Evolutionary conservation across 1,140 invertebrate genomes (phyloP).

Genomic region (Leptonema lineaticorne): DNA sequence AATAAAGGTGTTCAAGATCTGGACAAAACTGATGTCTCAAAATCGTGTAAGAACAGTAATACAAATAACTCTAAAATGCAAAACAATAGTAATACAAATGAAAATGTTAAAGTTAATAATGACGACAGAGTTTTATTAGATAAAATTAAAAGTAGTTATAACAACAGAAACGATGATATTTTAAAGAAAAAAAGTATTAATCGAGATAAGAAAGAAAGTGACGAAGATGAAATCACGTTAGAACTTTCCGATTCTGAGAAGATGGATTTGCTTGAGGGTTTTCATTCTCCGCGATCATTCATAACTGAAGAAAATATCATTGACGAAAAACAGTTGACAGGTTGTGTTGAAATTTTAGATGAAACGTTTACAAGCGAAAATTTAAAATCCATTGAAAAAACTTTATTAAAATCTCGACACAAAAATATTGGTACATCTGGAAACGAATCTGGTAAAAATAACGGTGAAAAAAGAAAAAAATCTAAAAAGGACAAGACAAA

Average conservation of each 20-base stretch:
- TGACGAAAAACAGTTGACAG: not conserved
- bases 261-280: constrained; percentile 54
- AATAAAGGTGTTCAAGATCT: too few species aligned
- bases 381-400: not conserved
- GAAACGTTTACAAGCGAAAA: not conserved
- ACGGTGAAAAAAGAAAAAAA: not conserved
- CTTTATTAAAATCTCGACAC: not conserved
- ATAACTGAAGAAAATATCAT: constrained; percentile 44
- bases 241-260: constrained; percentile 55
- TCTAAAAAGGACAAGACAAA: not conserved
- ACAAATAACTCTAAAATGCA: too few species aligned
- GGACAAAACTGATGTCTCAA: not conserved
- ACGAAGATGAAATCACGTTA: constrained; percentile 51
- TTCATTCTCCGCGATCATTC: constrained; percentile 40
- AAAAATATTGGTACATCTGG: not conserved
- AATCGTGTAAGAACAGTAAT: not conserved
- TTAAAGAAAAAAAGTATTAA: constrained; percentile 45
- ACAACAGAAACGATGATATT: constrained; percentile 41
- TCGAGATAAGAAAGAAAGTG: constrained; percentile 43
- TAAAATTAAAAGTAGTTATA: constrained; percentile 39
- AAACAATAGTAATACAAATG: too few species aligned
- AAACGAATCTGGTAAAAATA: not conserved
- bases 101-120: not conserved
- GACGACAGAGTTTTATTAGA: not conserved
- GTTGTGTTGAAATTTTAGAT: constrained; percentile 2